These are phyloP conservation scores for Cephalopholis sonnerati DNA, from an alignment of 2,113 vertebrate genomes.

Conservation along the genomic window DNA sequence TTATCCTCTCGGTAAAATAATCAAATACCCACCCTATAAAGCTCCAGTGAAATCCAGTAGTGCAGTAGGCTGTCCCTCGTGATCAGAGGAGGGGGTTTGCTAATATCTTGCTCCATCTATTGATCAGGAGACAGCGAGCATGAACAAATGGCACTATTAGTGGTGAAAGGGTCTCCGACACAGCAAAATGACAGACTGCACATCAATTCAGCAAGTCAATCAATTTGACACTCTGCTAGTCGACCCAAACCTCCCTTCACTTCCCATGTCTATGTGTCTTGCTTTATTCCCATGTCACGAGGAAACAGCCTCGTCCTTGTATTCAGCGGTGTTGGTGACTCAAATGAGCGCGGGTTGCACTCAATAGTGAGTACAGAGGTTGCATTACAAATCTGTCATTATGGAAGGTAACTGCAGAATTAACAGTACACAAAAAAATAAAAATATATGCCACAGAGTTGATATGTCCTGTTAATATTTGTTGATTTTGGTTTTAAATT, in stretches of 20 bases:
- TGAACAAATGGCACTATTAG: slow-evolving; percentile 73
- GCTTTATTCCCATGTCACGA: slow-evolving; percentile 8
- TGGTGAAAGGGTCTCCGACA: slow-evolving; percentile 51
- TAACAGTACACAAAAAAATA: neutral
- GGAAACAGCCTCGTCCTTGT: neutral
- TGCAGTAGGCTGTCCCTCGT: slow-evolving; percentile 35
- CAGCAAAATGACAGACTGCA: slow-evolving; percentile 64
- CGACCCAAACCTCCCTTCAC: slow-evolving; percentile 6
- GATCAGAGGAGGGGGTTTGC: slow-evolving; percentile 59
- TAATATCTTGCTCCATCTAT: slow-evolving; percentile 70
- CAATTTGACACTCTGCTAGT: slow-evolving; percentile 56
- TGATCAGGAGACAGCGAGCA: slow-evolving; percentile 43
- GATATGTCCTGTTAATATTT: too few relatives aligned
- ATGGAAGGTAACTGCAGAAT: neutral
- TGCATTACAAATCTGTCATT: neutral
- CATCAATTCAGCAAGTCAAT: slow-evolving; percentile 66
- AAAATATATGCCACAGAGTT: too few relatives aligned
- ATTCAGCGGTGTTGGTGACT: neutral
- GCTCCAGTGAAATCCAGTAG: too few relatives aligned
- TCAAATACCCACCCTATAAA: neutral
- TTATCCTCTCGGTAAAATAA: neutral
- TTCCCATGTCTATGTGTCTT: neutral
- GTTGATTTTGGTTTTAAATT: too few relatives aligned
- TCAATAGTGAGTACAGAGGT: neutral
- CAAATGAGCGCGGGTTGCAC: neutral